These are phyloP conservation scores for Ictalurus furcatus DNA, from an alignment of 2,113 vertebrate species.

Conservation along the genomic window DNA sequence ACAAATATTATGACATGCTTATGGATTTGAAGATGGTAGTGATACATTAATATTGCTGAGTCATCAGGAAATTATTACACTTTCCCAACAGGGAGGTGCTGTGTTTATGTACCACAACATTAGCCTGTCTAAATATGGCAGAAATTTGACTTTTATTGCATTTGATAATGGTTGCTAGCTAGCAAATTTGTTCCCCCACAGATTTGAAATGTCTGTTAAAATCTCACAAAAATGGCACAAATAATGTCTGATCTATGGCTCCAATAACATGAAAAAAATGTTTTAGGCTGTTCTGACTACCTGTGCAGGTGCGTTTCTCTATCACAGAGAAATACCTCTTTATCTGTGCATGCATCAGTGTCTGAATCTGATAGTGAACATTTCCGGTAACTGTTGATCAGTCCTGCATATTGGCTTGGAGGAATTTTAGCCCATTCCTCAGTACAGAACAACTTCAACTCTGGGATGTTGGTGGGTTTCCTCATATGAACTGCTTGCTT, in stretches of 20 bases:
- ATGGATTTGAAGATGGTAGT: neutral
- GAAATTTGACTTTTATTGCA: neutral
- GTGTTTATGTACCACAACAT: neutral
- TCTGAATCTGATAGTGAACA: neutral
- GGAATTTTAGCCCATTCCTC: no score
- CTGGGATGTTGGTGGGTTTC: no score
- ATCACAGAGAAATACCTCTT: neutral
- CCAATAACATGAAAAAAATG: neutral
- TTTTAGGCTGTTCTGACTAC: no score
- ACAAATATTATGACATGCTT: conserved; percentile 17
- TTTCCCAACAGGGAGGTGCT: neutral
- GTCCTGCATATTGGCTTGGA: no score
- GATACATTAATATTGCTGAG: neutral
- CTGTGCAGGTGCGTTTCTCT: neutral
- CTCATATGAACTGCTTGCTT: no score
- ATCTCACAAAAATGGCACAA: neutral
- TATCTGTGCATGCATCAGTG: neutral
- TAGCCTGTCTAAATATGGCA: neutral
- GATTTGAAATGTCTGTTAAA: neutral
- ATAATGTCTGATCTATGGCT: neutral
- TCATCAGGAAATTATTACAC: neutral
- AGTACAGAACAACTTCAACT: no score
- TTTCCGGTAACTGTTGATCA: no score
- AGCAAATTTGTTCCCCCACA: neutral
- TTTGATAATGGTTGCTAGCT: neutral